Base-by-base conservation (phyloP, 2,113 vertebrate genomes). In the Turnix velox region DNA sequence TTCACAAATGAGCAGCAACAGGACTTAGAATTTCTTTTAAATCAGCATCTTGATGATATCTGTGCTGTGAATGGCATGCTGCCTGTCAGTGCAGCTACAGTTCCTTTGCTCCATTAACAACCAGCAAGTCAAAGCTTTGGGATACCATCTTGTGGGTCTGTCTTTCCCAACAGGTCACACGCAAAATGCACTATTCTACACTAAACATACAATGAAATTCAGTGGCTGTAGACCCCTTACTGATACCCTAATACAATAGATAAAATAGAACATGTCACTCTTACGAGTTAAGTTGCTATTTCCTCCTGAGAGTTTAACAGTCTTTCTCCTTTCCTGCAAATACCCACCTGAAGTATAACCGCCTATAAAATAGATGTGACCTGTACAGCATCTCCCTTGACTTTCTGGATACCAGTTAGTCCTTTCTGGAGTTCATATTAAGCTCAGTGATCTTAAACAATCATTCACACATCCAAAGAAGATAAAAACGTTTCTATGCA, bases 21-120 rank as follows among this genome's bases (percentile, higher is more conserved):
- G 67, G 73, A 25, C 5, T 9, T 10, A 14, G 20, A 24, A 18
- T 54, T 83, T 62, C 8, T 42, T 61, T n/a, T 69, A 23, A 15
- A 58, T 12, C 6, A n/a, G 16, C 7, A 18, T 19, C 24, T 14
- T 4, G 4, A 17, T 35, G 31, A 76, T 17, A 68, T 3, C 5
- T 33, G 31, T 33, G 22, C 9, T 62, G 9, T 1, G 31, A 17
- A 59, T 1, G 4, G 7, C 9, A 9, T 0, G 0, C 2, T 27
- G 30, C 11, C 10, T 14, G 45, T 72, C 31, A 66, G 0, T n/a
- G 37, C 31, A 84, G 23, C 10, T 62, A 9, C 0, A 1, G 4
- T 31, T 54, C 40, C 33, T 37, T 33, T 1, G 0, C 19, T 78
- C 31, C 2, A 3, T 12, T 45, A 52, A 7, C 25, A 48, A 12